These are phyloP conservation scores for Frankliniella fusca DNA, from an alignment of 2,888 invertebrate genomes.

Conservation along the genomic window DNA sequence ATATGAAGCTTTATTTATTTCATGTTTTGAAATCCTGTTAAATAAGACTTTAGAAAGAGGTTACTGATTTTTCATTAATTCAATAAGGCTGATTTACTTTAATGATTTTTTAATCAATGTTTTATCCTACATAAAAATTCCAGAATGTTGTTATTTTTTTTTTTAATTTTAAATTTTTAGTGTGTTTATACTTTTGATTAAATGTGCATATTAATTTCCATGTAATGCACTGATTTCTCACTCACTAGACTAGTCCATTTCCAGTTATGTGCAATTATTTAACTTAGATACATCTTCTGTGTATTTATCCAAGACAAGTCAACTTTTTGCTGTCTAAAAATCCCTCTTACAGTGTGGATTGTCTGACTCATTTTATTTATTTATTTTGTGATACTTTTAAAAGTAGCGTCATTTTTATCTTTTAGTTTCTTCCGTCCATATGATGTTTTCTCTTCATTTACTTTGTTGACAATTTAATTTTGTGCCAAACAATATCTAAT, in stretches of 20 bases:
- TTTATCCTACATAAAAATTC: not conserved
- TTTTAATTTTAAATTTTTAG: not conserved
- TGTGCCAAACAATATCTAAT: not conserved
- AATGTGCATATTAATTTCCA: not conserved
- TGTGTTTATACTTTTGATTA: not conserved
- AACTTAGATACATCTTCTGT: not conserved
- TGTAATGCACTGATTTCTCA: not conserved
- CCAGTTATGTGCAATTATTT: not conserved
- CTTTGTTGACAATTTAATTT: not conserved
- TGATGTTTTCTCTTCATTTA: not conserved
- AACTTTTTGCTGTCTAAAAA: not conserved
- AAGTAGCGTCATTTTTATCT: not conserved
- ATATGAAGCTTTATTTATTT: conserved; percentile 3
- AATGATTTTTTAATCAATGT: not conserved
- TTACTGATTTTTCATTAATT: not conserved
- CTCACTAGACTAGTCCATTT: not conserved
- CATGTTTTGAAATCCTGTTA: not conserved
- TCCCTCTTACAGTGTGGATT: not conserved
- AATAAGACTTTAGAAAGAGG: not conserved
- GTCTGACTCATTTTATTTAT: not conserved
- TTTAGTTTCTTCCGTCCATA: not conserved
- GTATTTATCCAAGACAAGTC: not conserved
- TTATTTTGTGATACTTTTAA: not conserved
- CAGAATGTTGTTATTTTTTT: not conserved
- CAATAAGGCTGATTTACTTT: conserved; percentile 10